Evolutionary conservation across 2,797 vertebrate genomes (phyloP), one percentile per base, ranked within the genome.

Genomic region (Chromis chromis): DNA sequence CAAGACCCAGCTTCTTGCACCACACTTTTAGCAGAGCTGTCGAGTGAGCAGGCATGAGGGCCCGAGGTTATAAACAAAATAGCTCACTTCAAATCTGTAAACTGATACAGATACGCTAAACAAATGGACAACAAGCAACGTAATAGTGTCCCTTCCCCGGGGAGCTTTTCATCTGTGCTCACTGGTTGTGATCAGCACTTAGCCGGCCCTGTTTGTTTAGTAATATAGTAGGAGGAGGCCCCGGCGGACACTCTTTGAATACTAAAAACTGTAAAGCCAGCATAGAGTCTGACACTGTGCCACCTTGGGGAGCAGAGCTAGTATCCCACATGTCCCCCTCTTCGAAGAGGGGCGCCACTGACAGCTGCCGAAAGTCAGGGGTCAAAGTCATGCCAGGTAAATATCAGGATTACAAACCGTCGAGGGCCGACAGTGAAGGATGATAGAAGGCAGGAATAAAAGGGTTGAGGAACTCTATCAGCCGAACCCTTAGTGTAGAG

Each of bases 341-440:
- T 76, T 80, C 25, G 11, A 62, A 65, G 70, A 83, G 85, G 67
- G 85, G 84, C 77, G 22, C 70, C 73, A 67, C 79, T 39, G 85
- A 87, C 93, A 95, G 92, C 92, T 94, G 94, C 77, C 62, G 14
- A 84, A 89, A 74, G 87, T 89, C 85, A 90, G 54, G 75, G 82
- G 85, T 88, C 83, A 93, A 88, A 90, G 89, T 84, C 89, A 86
- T 82, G 64, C 21, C 85, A 91, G 91, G 89, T 91, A 89, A 80
- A 70, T 76, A 83, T 87, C 78, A 61, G 84, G 80, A 75, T 86
- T 76, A 79, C 33, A 63, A 72, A 54, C 59, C 16, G 71, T 27
- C 14, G 24, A 67, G 52, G 33, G 62, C 49, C 65, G 59, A 59
- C 58, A 33, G 67, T 22, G 64, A 64, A 52, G 63, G 65, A 76